phyloP scores from a whole-genome alignment of 2,888 invertebrate genomes.

The Stenodema calcarata region DNA sequence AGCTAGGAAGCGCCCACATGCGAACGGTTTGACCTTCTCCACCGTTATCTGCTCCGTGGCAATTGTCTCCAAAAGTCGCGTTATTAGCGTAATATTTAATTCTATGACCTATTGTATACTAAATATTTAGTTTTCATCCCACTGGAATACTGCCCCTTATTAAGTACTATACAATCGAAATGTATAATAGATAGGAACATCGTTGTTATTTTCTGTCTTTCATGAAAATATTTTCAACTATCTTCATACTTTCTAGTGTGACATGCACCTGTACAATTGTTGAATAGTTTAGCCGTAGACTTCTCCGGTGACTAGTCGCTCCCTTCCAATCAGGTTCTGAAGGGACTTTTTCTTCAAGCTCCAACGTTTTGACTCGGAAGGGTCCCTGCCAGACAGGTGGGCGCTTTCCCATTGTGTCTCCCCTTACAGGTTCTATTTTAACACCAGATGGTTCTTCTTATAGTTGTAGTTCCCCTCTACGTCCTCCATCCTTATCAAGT shows the following conservation, averaged over 20 bases:
- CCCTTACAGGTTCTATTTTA: conserved; percentile 8
- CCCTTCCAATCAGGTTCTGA: not conserved
- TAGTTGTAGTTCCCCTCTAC: not conserved
- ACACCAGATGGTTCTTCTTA: conserved; percentile 35
- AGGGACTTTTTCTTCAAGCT: not conserved
- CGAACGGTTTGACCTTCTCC: not conserved
- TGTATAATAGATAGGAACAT: too few relatives aligned
- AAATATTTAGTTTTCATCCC: too few relatives aligned
- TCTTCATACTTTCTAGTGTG: too few relatives aligned
- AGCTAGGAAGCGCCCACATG: conserved; percentile 4
- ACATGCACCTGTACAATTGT: not conserved
- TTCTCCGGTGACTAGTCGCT: not conserved
- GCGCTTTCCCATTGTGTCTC: conserved; percentile 26
- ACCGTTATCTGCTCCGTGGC: not conserved
- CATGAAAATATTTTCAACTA: too few relatives aligned
- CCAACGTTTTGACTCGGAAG: conserved; percentile 17
- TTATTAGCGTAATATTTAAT: not conserved
- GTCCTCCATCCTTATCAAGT: not conserved
- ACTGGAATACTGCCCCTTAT: too few relatives aligned
- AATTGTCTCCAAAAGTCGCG: not conserved
- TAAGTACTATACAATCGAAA: too few relatives aligned
- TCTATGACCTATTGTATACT: not conserved
- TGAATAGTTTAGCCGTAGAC: not conserved
- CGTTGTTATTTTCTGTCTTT: too few relatives aligned
- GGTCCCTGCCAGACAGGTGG: conserved; percentile 24